Conservation (phyloP, 1,140 invertebrate genomes). For the Phthorimaea operculella region DNA sequence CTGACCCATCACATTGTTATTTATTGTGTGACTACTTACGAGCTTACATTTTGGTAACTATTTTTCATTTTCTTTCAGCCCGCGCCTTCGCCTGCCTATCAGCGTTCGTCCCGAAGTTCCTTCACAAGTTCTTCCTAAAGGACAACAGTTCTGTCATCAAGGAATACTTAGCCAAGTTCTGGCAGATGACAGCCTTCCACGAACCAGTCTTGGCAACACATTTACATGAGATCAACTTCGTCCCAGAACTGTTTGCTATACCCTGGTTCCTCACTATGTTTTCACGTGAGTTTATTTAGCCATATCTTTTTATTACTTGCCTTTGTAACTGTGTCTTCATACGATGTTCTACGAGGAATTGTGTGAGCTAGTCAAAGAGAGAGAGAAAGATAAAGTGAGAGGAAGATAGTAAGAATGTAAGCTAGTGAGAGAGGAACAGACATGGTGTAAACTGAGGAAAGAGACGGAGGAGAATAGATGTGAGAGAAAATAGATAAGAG, state of each 20-base stretch:
- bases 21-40: too few relatives aligned
- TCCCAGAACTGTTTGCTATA: conserved; percentile 98
- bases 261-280: conserved; percentile 99
- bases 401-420: too few relatives aligned
- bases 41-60: too few relatives aligned
- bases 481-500: too few relatives aligned
- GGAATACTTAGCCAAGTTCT: conserved; percentile 98
- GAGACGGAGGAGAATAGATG: too few relatives aligned
- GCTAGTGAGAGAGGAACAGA: too few relatives aligned
- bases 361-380: too few relatives aligned
- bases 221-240: conserved; percentile 92
- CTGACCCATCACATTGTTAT: too few relatives aligned
- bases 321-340: background rate
- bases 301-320: background rate
- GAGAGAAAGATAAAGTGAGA: too few relatives aligned
- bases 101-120: conserved; percentile 95
- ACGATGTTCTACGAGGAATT: background rate
- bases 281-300: conserved; percentile 82
- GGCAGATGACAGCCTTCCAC: conserved; percentile 95
- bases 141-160: conserved; percentile 98
- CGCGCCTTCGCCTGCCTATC: conserved; percentile 94
- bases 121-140: conserved; percentile 98
- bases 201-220: conserved; percentile 94
- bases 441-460: too few relatives aligned
- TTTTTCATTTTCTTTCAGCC: conserved; percentile 68